A percentile compares a stretch with the other conserved stretches of the same genome.
These are phyloP conservation scores for Tangara arthus DNA, from an alignment of 2,797 vertebrate species.

Conservation along the genomic window DNA sequence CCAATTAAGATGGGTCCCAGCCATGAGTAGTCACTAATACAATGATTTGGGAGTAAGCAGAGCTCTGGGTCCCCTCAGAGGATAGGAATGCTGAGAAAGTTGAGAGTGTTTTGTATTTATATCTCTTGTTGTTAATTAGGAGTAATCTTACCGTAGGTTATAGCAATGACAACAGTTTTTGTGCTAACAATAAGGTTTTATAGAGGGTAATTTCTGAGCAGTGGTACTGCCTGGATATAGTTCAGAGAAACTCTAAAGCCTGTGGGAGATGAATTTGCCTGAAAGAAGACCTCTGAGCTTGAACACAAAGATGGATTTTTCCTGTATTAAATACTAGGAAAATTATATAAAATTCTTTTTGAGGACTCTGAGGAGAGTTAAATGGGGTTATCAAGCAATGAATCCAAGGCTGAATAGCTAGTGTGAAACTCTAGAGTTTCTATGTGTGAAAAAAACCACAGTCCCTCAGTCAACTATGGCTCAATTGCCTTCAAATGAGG, in stretches of 20 bases:
- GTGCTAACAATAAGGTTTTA: neutral
- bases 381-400: neutral
- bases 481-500: neutral
- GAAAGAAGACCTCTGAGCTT: neutral
- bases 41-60: neutral
- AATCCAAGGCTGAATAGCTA: neutral
- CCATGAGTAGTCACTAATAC: neutral
- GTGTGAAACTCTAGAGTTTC: neutral
- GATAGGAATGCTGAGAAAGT: neutral
- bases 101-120: neutral
- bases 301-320: neutral
- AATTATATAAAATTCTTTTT: neutral
- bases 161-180: neutral
- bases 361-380: neutral
- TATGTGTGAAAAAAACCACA: fast-evolving
- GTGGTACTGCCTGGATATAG: neutral
- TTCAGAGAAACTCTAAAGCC: neutral
- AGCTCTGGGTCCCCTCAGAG: neutral
- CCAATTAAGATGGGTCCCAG: neutral
- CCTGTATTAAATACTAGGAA: neutral
- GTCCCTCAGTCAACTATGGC: neutral
- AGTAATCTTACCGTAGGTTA: neutral
- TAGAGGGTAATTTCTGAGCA: neutral
- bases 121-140: neutral
- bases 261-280: neutral